These are phyloP conservation scores for Sardina pilchardus DNA, from an alignment of 2,113 vertebrate genomes.

Conservation along the genomic window DNA sequence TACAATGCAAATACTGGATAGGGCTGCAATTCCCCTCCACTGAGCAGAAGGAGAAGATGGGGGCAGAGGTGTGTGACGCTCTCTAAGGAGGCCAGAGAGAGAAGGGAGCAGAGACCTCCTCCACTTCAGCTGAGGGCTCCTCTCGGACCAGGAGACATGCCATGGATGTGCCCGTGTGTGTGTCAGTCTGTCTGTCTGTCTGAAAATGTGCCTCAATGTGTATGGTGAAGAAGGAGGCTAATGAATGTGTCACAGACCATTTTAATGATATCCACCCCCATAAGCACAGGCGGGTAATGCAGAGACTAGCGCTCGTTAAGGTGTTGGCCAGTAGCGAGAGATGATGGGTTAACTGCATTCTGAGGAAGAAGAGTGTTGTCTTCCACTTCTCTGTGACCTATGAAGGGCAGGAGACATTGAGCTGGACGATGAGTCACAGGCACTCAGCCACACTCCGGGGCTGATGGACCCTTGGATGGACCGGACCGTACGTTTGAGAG, in stretches of 20 bases:
- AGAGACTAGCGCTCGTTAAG: not conserved
- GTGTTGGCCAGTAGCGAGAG: no score
- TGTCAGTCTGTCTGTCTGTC: not conserved
- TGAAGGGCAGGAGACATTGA: not conserved
- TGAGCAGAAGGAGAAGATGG: not conserved
- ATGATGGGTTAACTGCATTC: not conserved
- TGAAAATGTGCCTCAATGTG: not conserved
- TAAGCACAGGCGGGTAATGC: not conserved
- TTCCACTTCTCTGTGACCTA: not conserved
- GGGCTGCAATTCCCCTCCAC: not conserved
- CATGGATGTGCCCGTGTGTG: no score
- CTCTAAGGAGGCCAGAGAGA: not conserved
- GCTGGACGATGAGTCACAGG: no score
- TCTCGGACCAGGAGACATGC: not conserved
- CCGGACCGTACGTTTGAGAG: no score
- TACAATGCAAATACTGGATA: not conserved
- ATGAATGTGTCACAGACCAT: not conserved
- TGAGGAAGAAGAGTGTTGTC: not conserved
- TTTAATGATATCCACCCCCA: not conserved
- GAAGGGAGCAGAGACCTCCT: not conserved
- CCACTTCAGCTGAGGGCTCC: not conserved
- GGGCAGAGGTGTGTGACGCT: not conserved
- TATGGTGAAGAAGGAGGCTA: not conserved
- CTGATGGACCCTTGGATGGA: no score
- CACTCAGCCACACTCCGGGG: no score